Base-by-base conservation (phyloP, 2,888 invertebrate genomes). In the Andrena chrysosceles region DNA sequence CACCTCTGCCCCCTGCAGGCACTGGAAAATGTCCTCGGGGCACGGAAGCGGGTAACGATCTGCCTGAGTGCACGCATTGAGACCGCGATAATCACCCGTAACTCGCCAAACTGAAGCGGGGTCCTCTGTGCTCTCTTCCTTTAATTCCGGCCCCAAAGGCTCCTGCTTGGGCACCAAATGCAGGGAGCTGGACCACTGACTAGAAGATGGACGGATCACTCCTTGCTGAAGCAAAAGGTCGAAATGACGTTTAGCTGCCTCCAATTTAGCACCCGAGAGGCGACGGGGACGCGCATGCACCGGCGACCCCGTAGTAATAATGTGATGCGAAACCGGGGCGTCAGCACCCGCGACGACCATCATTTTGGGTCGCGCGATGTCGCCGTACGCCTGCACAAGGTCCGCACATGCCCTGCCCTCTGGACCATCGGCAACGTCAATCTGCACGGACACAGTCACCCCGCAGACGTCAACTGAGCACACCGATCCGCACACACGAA, bases 381-480 rank as follows among this genome's bases (percentile, higher is more conserved):
- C 35, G 0, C 8, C 35, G 1, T 35, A 10, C 0, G 35, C 0
- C 8, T 10, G 35, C 0, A 35, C 35, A 0, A 35, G 35, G 2
- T 2, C 35, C 2, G 2, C 0, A 2, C 2, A 35, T 2, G 0
- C 8, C 0, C 0, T 0, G 52, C 52, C 52, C 7, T 20, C 7
- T 7, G 52, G 7, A 0, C n/a, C 8, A 0, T 0, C 6, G 0
- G 7, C 8, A 8, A 1, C 2, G 26, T 26, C 26, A 26, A 26
- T 26, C 26, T 26, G 26, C 26, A 26, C 26, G 26, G 26, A 1
- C 26, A 26, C 26, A 1, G 26, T 1, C 26, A 26, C 26, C 1
- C 26, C 26, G 26, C 26, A 26, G 26, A 26, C 26, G 26, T 26
- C 26, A 26, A 26, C 26, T 2, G 26, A 26, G 2, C 26, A 26